Conservation (phyloP, 30 jellyfish, hydroid and myxozoan species). For the Sanderia malayensis region DNA sequence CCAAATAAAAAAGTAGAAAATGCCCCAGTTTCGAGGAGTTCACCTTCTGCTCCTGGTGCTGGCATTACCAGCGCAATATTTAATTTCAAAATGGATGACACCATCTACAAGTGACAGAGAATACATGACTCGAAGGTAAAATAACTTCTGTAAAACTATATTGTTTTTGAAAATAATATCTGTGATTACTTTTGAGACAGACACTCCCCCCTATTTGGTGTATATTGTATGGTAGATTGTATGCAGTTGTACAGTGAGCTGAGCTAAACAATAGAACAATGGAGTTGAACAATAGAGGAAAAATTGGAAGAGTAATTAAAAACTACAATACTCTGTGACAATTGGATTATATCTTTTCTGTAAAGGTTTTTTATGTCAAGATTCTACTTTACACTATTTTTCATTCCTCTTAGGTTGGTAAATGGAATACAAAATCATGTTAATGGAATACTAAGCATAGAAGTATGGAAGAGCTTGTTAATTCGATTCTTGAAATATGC, state of each 20-base stretch:
- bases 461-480: constrained; percentile 44
- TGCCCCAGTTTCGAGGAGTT: constrained; percentile 69
- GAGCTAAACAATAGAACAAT: too few species aligned
- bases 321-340: too few species aligned
- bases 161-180: too few species aligned
- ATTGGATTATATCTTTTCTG: too few species aligned
- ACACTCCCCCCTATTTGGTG: too few species aligned
- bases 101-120: constrained; percentile 88
- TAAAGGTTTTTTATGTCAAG: not conserved
- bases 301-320: too few species aligned
- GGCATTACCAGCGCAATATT: constrained; percentile 93
- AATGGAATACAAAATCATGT: constrained; percentile 57
- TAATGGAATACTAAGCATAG: constrained; percentile 21
- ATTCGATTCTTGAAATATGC: constrained; percentile 18
- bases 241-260: too few species aligned
- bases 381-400: not conserved
- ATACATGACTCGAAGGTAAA: constrained; percentile 89
- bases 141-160: too few species aligned
- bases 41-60: constrained; percentile 70
- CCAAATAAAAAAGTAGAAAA: constrained; percentile 1
- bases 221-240: too few species aligned
- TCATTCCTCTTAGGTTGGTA: constrained; percentile 21
- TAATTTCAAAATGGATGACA: constrained; percentile 94
- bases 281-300: too few species aligned
- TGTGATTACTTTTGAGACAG: too few species aligned